A percentile compares a stretch with the other conserved stretches of the same genome.
These are phyloP conservation scores for Dicrostonyx torquatus DNA, from an alignment of 2,797 vertebrate genomes.

Conservation along the genomic window DNA sequence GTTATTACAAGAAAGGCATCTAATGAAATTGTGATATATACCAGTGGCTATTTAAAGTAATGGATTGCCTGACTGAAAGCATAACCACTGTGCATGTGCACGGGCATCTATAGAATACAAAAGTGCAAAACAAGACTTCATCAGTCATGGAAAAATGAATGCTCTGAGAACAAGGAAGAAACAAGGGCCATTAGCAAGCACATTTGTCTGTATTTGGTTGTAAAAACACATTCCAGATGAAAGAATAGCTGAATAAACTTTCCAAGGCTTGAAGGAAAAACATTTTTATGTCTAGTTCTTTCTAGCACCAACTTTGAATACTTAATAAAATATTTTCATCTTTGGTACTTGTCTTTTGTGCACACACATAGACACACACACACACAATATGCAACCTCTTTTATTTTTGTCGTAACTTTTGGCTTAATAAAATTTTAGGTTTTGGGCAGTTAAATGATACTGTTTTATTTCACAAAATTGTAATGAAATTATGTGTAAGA, in stretches of 20 bases:
- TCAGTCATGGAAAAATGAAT: slow-evolving; percentile 18
- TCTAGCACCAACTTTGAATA: slow-evolving; percentile 39
- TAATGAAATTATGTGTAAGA: background rate
- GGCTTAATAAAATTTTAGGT: background rate
- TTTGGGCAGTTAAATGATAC: background rate
- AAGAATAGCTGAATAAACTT: slow-evolving; percentile 40
- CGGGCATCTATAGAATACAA: slow-evolving; percentile 9
- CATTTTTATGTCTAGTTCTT: slow-evolving; percentile 35
- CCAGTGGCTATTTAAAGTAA: slow-evolving; percentile 47
- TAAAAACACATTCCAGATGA: slow-evolving; percentile 44
- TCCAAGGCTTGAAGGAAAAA: background rate
- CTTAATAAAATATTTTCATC: slow-evolving; percentile 50
- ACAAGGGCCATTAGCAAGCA: slow-evolving; percentile 38
- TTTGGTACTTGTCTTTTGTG: slow-evolving; percentile 40
- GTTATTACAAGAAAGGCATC: slow-evolving; percentile 22
- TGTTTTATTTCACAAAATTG: background rate
- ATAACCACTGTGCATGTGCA: background rate
- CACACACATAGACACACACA: background rate
- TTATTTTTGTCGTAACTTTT: slow-evolving; percentile 10
- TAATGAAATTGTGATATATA: slow-evolving; percentile 56
- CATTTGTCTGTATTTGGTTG: slow-evolving; percentile 11
- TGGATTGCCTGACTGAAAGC: slow-evolving; percentile 30
- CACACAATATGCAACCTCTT: background rate
- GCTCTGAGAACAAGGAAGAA: slow-evolving; percentile 27
- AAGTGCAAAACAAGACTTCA: slow-evolving; percentile 43